Conservation (phyloP, 2,113 vertebrate species). For the Xenopus laevis region DNA sequence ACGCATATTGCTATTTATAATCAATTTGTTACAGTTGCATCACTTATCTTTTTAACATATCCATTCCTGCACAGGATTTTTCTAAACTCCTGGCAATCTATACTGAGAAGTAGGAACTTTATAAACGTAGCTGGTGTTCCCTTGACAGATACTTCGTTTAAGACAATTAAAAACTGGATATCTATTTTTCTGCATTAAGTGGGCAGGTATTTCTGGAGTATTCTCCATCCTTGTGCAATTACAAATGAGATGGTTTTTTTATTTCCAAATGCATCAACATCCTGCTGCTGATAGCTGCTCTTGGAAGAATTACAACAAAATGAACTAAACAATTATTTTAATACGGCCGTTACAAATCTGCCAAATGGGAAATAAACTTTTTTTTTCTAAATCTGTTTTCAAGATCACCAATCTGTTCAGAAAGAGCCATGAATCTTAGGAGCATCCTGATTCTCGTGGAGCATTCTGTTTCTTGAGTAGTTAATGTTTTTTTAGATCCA, state of each 20-base stretch:
- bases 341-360: slow-evolving; percentile 19
- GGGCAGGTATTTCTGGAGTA: slow-evolving; percentile 29
- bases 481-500: too few species aligned
- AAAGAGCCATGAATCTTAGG: background rate
- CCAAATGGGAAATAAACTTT: slow-evolving; percentile 41
- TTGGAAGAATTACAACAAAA: slow-evolving; percentile 38
- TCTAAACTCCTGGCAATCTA: too few species aligned
- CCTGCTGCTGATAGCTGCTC: slow-evolving; percentile 34
- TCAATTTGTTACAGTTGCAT: too few species aligned
- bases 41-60: too few species aligned
- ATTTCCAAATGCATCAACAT: slow-evolving; percentile 37
- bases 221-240: slow-evolving; percentile 24
- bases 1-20: too few species aligned
- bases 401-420: slow-evolving; percentile 28
- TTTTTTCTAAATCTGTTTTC: slow-evolving; percentile 36
- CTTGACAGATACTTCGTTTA: too few species aligned
- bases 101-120: too few species aligned
- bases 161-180: too few species aligned
- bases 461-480: background rate
- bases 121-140: too few species aligned
- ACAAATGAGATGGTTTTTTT: slow-evolving; percentile 24
- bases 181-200: background rate
- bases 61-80: too few species aligned
- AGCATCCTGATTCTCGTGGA: background rate
- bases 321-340: slow-evolving; percentile 41